These are phyloP conservation scores for Phallusia fumigata DNA, from an alignment of 23 tunicate genomes.

Conservation along the genomic window DNA sequence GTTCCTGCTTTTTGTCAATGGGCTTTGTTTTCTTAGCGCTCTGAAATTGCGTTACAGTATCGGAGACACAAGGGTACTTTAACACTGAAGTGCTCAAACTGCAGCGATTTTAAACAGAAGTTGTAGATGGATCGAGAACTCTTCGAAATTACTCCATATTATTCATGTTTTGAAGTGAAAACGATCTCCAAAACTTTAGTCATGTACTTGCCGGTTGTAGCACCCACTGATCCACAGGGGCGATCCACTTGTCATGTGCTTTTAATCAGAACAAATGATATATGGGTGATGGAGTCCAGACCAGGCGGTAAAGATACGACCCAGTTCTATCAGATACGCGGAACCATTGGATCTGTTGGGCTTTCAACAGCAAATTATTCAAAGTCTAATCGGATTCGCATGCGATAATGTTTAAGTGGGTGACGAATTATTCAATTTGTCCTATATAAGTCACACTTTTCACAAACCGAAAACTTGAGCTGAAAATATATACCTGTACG, in stretches of 20 bases:
- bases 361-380: not conserved
- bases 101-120: not conserved
- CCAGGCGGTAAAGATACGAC: not conserved
- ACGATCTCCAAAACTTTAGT: not conserved
- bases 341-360: slow-evolving; percentile 10
- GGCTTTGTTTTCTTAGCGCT: not conserved
- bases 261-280: not conserved
- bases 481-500: not conserved
- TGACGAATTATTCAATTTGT: not conserved
- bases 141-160: not conserved
- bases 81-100: not conserved
- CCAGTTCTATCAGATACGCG: not conserved
- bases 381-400: not conserved
- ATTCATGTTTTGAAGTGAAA: not conserved
- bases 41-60: slow-evolving; percentile 2
- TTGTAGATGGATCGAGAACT: not conserved
- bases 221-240: not conserved
- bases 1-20: slow-evolving; percentile 11
- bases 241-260: slow-evolving; percentile 1
- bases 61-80: slow-evolving; percentile 6
- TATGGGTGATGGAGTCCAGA: slow-evolving; percentile 3
- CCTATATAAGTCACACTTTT: not conserved
- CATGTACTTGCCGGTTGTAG: not conserved
- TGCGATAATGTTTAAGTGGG: not conserved
- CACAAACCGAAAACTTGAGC: not conserved